These are phyloP conservation scores for Netelia melanura DNA, from an alignment of 2,888 invertebrate genomes.

Conservation along the genomic window DNA sequence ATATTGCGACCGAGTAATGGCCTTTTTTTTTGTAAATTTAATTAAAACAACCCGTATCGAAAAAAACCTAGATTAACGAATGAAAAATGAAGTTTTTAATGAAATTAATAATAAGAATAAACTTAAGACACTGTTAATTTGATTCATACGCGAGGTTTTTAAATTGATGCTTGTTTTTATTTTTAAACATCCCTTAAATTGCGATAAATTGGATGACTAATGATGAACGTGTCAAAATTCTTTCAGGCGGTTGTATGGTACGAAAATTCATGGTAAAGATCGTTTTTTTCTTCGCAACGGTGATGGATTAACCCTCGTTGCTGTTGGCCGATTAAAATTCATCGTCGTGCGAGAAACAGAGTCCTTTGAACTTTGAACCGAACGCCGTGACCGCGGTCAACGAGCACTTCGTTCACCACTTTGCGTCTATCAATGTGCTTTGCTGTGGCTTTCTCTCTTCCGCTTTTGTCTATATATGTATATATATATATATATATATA, in stretches of 20 bases:
- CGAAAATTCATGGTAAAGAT: background rate
- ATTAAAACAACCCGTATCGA: too few relatives aligned
- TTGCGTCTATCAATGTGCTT: slow-evolving; percentile 54
- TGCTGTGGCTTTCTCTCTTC: background rate
- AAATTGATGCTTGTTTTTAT: too few relatives aligned
- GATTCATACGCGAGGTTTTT: too few relatives aligned
- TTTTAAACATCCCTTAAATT: background rate
- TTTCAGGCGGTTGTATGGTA: background rate
- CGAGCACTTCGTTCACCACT: slow-evolving; percentile 59
- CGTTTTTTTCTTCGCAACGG: slow-evolving; percentile 14
- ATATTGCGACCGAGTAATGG: too few relatives aligned
- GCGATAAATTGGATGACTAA: background rate
- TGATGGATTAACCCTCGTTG: slow-evolving; percentile 51
- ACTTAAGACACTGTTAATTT: too few relatives aligned
- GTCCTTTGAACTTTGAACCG: slow-evolving; percentile 68
- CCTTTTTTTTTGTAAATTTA: too few relatives aligned
- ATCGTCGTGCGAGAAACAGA: slow-evolving; percentile 50
- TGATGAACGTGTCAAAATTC: background rate
- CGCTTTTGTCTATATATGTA: background rate
- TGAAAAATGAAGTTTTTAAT: too few relatives aligned
- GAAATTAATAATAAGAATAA: too few relatives aligned
- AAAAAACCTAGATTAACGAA: too few relatives aligned
- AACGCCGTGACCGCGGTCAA: slow-evolving; percentile 64
- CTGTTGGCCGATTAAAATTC: slow-evolving; percentile 44
- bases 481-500: background rate